Percentiles rank a stretch among this genome's conserved stretches.
Evolutionary conservation across 2,888 invertebrate genomes (phyloP).

Genomic region (Phalangium opilio): DNA sequence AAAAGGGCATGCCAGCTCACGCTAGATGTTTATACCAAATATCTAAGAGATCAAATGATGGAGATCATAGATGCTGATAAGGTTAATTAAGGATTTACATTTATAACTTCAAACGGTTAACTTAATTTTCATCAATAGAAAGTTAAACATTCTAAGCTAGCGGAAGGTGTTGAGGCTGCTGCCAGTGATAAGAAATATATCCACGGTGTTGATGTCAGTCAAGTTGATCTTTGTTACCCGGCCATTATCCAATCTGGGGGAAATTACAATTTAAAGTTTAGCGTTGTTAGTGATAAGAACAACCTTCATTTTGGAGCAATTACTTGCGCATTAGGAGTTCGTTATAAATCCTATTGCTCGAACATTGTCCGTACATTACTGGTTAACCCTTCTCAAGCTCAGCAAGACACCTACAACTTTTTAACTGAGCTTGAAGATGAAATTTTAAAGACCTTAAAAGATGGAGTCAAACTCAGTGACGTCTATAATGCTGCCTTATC

Average conservation of each 20-base stretch:
- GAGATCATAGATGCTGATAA: slow-evolving; percentile 96
- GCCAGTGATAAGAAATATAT: slow-evolving; percentile 93
- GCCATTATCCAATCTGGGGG: slow-evolving; percentile 98
- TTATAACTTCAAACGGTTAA: background rate
- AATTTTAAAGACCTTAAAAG: slow-evolving; percentile 62
- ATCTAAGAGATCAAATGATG: slow-evolving; percentile 93
- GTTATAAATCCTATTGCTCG: slow-evolving; percentile 95
- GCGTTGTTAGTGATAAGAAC: slow-evolving; percentile 83
- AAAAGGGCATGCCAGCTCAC: slow-evolving; percentile 86
- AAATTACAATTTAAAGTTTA: slow-evolving; percentile 93
- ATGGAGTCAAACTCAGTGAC: slow-evolving; percentile 64
- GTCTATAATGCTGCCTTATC: slow-evolving; percentile 71
- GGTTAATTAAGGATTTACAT: slow-evolving; percentile 35
- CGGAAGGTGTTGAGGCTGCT: slow-evolving; percentile 85
- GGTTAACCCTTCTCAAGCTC: slow-evolving; percentile 67
- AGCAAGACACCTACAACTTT: slow-evolving; percentile 80
- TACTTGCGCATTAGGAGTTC: slow-evolving; percentile 79
- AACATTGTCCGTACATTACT: slow-evolving; percentile 91
- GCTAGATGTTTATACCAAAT: slow-evolving; percentile 88
- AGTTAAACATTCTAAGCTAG: slow-evolving; percentile 86
- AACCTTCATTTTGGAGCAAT: slow-evolving; percentile 89
- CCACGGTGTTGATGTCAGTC: slow-evolving; percentile 66
- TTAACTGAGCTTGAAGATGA: slow-evolving; percentile 77
- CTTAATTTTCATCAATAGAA: slow-evolving; percentile 42
- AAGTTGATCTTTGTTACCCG: slow-evolving; percentile 94